phyloP scores from a whole-genome alignment of 2,888 invertebrate species.

The Horisme vitalbata region DNA sequence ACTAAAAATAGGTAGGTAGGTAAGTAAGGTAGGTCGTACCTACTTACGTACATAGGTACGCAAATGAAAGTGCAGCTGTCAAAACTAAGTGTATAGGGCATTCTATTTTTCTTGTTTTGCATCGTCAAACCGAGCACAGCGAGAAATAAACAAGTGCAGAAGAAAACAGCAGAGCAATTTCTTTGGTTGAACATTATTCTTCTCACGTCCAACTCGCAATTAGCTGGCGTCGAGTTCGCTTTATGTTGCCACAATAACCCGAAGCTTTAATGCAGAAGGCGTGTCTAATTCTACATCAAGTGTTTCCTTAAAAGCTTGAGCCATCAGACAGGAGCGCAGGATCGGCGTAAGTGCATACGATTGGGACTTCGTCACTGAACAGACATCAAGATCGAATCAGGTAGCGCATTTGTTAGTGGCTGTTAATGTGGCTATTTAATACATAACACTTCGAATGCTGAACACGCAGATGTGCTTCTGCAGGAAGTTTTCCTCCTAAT shows the following conservation, averaged over 20 bases:
- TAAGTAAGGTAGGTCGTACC: no score
- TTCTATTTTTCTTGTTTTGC: background rate
- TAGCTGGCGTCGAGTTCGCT: constrained; percentile 52
- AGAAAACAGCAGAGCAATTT: constrained; percentile 36
- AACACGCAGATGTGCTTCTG: no score
- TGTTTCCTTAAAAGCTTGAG: constrained; percentile 47
- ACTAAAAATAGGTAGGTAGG: no score
- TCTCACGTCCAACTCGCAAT: constrained; percentile 60
- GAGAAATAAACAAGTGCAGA: constrained; percentile 28
- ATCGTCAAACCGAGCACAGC: constrained; percentile 16
- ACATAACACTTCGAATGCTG: no score
- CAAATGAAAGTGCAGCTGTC: no score
- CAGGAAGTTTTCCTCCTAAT: no score
- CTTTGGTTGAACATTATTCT: constrained; percentile 53
- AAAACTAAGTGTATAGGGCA: no score
- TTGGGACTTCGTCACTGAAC: background rate
- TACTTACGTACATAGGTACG: no score
- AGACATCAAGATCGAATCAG: no score
- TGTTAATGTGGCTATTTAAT: no score
- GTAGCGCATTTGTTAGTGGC: no score
- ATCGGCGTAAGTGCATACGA: background rate
- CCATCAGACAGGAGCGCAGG: constrained; percentile 7
- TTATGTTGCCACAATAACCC: constrained; percentile 54
- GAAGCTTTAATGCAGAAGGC: constrained; percentile 58
- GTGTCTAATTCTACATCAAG: constrained; percentile 61